Conservation (phyloP, 2,797 vertebrate species). For the Sphenodon punctatus region DNA sequence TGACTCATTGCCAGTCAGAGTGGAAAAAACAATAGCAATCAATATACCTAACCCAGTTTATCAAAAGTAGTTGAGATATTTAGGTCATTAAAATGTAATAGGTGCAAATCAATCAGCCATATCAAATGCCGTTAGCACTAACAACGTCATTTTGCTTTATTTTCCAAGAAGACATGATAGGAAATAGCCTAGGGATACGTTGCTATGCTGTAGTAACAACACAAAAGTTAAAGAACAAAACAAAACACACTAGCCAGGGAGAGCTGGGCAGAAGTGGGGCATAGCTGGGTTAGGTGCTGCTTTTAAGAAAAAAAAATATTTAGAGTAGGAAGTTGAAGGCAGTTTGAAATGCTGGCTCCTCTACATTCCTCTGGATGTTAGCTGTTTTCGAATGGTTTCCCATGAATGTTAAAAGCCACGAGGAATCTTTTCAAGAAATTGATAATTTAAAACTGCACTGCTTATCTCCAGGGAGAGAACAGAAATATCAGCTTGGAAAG, state of each 20-base stretch:
- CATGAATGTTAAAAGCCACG: neutral
- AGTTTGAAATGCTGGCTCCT: neutral
- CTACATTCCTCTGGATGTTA: neutral
- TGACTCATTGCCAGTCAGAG: neutral
- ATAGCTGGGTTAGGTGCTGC: neutral
- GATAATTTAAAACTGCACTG: neutral
- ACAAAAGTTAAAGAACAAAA: neutral
- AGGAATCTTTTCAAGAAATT: no score
- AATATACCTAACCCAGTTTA: neutral
- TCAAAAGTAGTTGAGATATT: neutral
- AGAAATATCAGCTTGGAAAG: neutral
- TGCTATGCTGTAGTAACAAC: neutral
- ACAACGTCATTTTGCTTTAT: neutral
- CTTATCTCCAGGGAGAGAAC: neutral
- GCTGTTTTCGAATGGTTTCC: neutral
- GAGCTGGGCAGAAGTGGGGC: neutral
- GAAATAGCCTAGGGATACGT: neutral
- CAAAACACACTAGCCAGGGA: neutral
- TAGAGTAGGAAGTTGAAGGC: neutral
- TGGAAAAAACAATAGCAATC: constrained; percentile 28
- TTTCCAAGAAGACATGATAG: constrained; percentile 7
- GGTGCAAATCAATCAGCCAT: accelerated
- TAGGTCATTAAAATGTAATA: neutral
- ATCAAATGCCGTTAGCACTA: neutral
- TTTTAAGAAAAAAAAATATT: neutral